A percentile compares a stretch with the other conserved stretches of the same genome.
These are phyloP conservation scores for Tribolium castaneum DNA, from an alignment of 1,140 invertebrate genomes.

Conservation along the genomic window DNA sequence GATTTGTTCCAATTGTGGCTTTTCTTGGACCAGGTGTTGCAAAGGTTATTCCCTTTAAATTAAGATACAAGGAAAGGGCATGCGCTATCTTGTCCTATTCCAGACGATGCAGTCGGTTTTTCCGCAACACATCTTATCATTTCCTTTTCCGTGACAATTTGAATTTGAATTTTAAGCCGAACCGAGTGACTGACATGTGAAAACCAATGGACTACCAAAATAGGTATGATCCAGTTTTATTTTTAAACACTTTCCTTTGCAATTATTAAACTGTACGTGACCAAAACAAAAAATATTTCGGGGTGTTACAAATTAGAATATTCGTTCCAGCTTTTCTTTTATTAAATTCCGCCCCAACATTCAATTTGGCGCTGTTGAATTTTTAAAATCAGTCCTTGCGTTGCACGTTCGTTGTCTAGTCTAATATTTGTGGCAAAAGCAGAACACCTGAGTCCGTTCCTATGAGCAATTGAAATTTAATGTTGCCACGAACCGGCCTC, in stretches of 20 bases:
- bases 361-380: not conserved
- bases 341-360: not conserved
- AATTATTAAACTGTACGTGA: not conserved
- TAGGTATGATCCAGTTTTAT: conserved; percentile 16
- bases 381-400: not conserved
- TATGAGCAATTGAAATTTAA: conserved; percentile 10
- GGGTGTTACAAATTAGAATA: not conserved
- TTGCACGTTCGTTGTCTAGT: not conserved
- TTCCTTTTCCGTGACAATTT: conserved; percentile 32
- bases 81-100: conserved; percentile 34
- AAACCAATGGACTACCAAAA: conserved; percentile 2
- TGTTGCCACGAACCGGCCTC: not conserved
- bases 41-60: conserved; percentile 33
- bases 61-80: conserved; percentile 34
- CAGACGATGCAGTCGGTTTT: conserved; percentile 39
- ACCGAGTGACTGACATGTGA: not conserved
- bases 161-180: not conserved
- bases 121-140: conserved; percentile 41
- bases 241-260: not conserved
- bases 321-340: not conserved
- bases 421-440: not conserved
- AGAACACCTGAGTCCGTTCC: conserved; percentile 8
- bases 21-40: not conserved
- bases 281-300: not conserved
- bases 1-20: not conserved